A percentile compares a stretch with the other conserved stretches of the same genome.
phyloP scores from a whole-genome alignment of 2,113 vertebrate species.

The Nematolebias whitei region DNA sequence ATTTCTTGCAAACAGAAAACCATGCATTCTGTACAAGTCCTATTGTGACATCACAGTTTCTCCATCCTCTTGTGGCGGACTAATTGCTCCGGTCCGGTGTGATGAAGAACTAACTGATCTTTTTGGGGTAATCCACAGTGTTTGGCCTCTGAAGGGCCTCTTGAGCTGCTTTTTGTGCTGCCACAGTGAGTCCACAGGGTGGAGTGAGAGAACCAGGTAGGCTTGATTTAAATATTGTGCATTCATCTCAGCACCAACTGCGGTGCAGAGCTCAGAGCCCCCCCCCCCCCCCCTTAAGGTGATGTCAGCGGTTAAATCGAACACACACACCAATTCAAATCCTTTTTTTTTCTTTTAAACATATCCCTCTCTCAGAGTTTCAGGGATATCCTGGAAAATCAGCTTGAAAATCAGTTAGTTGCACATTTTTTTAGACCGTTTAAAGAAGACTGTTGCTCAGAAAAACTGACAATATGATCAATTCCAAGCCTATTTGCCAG shows the following conservation, averaged over 20 bases:
- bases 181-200: conserved; percentile 69
- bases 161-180: conserved; percentile 56
- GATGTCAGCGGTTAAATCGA: conserved; percentile 75
- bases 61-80: too few species aligned
- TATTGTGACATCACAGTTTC: too few species aligned
- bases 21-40: too few species aligned
- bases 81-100: too few species aligned
- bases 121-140: too few species aligned
- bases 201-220: conserved; percentile 78
- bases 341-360: conserved; percentile 16
- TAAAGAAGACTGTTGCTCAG: too few species aligned
- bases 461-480: not conserved
- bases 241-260: conserved; percentile 86
- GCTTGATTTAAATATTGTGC: conserved; percentile 80
- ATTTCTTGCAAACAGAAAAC: too few species aligned
- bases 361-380: conserved; percentile 20
- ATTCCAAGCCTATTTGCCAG: not conserved
- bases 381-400: conserved; percentile 54
- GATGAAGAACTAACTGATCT: too few species aligned
- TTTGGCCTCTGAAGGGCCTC: not conserved
- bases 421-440: too few species aligned
- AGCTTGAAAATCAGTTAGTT: too few species aligned
- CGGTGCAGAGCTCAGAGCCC: conserved; percentile 71
- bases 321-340: conserved; percentile 50
- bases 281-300: conserved; percentile 35